Conservation (phyloP, 2,113 vertebrate genomes). For the Panurus biarmicus region DNA sequence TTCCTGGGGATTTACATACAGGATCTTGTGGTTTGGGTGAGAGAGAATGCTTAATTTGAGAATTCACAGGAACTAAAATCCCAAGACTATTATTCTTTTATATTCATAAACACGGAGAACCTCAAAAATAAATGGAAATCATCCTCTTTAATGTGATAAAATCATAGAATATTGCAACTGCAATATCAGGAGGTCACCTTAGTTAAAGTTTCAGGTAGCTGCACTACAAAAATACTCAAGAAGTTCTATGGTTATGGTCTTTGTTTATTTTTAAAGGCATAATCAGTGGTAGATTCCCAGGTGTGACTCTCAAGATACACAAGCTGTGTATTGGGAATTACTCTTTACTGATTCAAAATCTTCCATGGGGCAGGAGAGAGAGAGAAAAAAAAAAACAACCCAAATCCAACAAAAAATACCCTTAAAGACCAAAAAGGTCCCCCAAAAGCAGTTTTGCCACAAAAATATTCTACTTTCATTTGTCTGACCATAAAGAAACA, state of each 20-base stretch:
- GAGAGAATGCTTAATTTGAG: background rate
- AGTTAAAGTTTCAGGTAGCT: background rate
- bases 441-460: background rate
- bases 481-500: background rate
- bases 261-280: background rate
- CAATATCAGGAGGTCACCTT: background rate
- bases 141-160: background rate
- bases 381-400: rapidly evolving
- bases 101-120: background rate
- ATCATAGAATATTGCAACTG: background rate
- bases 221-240: background rate
- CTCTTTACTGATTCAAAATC: background rate
- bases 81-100: background rate
- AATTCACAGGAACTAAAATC: background rate
- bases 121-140: background rate
- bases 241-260: background rate
- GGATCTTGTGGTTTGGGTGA: background rate
- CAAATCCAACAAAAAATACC: rapidly evolving
- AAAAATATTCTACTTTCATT: background rate
- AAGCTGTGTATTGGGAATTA: background rate
- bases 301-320: background rate
- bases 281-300: background rate
- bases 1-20: background rate
- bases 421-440: background rate
- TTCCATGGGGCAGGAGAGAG: background rate